A percentile compares a stretch with the other conserved stretches of the same genome.
These are phyloP conservation scores for Pampusana beccarii DNA, from an alignment of 2,113 vertebrate species.

Conservation along the genomic window DNA sequence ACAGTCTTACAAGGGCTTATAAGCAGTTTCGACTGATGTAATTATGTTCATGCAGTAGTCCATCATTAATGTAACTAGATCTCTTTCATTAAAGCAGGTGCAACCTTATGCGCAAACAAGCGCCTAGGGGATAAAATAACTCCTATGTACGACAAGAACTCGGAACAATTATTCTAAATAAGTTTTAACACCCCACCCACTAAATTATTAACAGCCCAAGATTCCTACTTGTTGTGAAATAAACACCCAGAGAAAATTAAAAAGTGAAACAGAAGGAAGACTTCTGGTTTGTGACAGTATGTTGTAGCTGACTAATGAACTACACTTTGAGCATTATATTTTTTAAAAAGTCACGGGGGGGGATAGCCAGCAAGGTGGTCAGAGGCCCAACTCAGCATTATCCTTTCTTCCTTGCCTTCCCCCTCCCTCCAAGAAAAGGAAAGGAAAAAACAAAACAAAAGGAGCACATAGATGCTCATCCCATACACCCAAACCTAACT, in stretches of 20 bases:
- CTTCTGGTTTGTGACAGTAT: not conserved
- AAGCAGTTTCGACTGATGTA: constrained; percentile 45
- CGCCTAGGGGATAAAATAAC: constrained; percentile 64
- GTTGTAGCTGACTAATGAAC: not conserved
- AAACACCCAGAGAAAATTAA: constrained; percentile 34
- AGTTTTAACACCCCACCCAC: constrained; percentile 47
- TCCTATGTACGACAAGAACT: constrained; percentile 24
- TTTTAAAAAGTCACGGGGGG: not conserved
- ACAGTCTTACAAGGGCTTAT: not conserved
- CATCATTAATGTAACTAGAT: constrained; percentile 44
- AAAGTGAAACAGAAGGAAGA: constrained; percentile 51
- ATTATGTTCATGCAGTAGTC: constrained; percentile 12
- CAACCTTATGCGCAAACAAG: constrained; percentile 32
- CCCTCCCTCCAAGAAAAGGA: not conserved
- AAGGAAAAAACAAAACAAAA: not conserved
- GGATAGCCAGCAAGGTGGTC: not conserved
- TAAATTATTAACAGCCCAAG: not conserved
- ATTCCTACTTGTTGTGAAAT: constrained; percentile 50
- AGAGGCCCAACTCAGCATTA: not conserved
- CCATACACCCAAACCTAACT: not conserved
- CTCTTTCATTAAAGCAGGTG: constrained; percentile 51
- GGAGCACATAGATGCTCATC: not conserved
- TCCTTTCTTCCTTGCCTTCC: not conserved
- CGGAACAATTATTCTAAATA: constrained; percentile 24
- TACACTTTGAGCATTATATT: not conserved